Evolutionary conservation across 2,113 vertebrate species (phyloP).

Genomic region (Paramisgurnus dabryanus): DNA sequence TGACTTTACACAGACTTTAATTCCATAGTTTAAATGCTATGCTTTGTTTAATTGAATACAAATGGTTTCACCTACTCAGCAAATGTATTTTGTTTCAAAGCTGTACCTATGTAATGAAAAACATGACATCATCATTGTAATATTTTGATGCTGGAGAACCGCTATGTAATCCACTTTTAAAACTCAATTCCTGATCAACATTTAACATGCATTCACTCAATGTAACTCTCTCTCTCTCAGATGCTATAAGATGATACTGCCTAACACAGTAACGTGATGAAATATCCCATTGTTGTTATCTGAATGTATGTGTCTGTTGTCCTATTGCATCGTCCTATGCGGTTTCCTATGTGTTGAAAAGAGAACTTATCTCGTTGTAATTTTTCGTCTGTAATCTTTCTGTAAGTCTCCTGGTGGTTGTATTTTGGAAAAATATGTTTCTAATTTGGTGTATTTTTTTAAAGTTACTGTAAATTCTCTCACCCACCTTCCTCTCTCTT

Average conservation of each 20-base stretch:
- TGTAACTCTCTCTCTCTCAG: slow-evolving; percentile 51
- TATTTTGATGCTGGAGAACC: background rate
- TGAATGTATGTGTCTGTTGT: slow-evolving; percentile 77
- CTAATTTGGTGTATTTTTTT: slow-evolving; percentile 72
- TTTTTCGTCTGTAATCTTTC: slow-evolving; percentile 73
- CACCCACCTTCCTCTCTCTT: slow-evolving; percentile 56
- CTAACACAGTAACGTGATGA: slow-evolving; percentile 59
- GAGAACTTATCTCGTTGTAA: slow-evolving; percentile 58
- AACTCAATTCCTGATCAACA: background rate
- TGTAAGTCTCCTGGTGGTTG: slow-evolving; percentile 71
- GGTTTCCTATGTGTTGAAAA: slow-evolving; percentile 66
- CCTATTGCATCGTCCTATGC: slow-evolving; percentile 74
- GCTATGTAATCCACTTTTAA: background rate
- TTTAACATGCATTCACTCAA: slow-evolving; percentile 6
- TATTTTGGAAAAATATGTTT: slow-evolving; percentile 70
- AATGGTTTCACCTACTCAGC: background rate
- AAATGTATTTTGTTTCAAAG: background rate
- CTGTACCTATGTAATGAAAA: background rate
- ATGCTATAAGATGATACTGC: slow-evolving; percentile 61
- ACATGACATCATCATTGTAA: background rate
- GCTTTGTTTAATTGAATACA: no score
- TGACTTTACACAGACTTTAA: no score
- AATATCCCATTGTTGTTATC: slow-evolving; percentile 77
- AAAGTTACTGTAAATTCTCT: slow-evolving; percentile 60
- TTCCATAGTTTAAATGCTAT: no score